Evolutionary conservation across 2,888 invertebrate genomes (phyloP).

Genomic region (Corythucha ciliata): DNA sequence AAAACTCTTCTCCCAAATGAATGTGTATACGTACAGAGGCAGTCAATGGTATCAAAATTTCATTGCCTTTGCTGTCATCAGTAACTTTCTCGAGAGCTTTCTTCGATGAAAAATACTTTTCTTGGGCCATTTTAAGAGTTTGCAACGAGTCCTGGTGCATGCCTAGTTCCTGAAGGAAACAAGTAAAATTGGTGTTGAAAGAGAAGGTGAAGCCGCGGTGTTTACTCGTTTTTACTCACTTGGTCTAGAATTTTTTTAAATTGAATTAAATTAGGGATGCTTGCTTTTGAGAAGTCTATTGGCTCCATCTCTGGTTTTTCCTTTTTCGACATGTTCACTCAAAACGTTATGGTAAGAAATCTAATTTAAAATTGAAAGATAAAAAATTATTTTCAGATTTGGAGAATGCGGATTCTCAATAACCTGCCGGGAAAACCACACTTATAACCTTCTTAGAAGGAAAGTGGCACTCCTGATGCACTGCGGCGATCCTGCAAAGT

Average conservation of each 20-base stretch:
- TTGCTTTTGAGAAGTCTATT: conserved; percentile 44
- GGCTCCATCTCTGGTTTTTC: conserved; percentile 28
- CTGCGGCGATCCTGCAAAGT: too few relatives aligned
- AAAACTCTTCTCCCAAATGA: not conserved
- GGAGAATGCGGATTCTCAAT: too few relatives aligned
- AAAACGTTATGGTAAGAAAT: too few relatives aligned
- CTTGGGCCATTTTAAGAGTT: conserved; percentile 80
- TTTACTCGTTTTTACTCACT: conserved; percentile 43
- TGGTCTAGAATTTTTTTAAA: conserved; percentile 81
- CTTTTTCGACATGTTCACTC: conserved; percentile 26
- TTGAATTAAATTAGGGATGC: conserved; percentile 68
- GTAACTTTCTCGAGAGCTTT: conserved; percentile 73
- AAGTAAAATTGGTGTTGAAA: not conserved
- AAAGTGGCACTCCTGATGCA: too few relatives aligned
- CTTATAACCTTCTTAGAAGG: too few relatives aligned
- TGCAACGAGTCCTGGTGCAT: conserved; percentile 84
- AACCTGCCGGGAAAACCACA: too few relatives aligned
- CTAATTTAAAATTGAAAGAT: too few relatives aligned
- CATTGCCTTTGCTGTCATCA: conserved; percentile 55
- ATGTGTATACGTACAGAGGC: too few relatives aligned
- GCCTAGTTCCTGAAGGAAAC: conserved; percentile 58
- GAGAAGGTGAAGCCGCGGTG: conserved; percentile 1
- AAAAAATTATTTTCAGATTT: too few relatives aligned
- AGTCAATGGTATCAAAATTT: conserved; percentile 86
- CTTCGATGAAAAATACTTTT: conserved; percentile 79